Evolutionary conservation across 2,113 vertebrate genomes (phyloP).

Genomic region (Psophia crepitans): DNA sequence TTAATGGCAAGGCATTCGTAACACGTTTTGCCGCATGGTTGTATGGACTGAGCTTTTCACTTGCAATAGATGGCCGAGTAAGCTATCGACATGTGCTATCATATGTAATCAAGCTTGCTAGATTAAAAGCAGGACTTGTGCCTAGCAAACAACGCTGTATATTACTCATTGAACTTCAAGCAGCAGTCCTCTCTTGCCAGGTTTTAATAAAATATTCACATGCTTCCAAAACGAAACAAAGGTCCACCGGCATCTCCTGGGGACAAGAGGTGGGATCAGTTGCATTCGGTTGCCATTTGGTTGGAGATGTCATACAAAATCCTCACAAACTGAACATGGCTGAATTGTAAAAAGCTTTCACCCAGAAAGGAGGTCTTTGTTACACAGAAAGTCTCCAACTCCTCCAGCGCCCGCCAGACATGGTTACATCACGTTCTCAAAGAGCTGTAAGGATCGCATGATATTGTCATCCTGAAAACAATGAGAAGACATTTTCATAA

Average conservation of each 20-base stretch:
- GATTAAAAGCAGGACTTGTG: constrained; percentile 56
- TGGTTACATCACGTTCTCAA: constrained; percentile 93
- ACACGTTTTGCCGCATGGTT: not conserved
- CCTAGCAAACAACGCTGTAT: constrained; percentile 51
- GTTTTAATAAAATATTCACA: constrained; percentile 68
- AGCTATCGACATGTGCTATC: constrained; percentile 57
- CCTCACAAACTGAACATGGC: constrained; percentile 52
- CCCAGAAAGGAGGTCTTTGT: constrained; percentile 60
- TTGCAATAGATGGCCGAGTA: constrained; percentile 35
- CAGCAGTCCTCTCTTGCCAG: constrained; percentile 57
- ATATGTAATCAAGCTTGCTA: constrained; percentile 36
- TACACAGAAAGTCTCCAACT: constrained; percentile 54
- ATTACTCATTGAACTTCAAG: constrained; percentile 57
- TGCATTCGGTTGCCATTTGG: constrained; percentile 49
- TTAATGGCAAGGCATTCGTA: constrained; percentile 47
- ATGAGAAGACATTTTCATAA: not conserved
- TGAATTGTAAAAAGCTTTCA: constrained; percentile 64
- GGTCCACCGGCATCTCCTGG: constrained; percentile 42
- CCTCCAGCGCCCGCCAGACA: not conserved
- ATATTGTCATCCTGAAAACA: constrained; percentile 92
- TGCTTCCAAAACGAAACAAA: constrained; percentile 73
- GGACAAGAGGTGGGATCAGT: constrained; percentile 3
- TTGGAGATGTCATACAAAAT: constrained; percentile 60
- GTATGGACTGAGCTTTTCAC: constrained; percentile 2
- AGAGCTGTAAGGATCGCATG: constrained; percentile 95